Percentiles rank a stretch among this genome's conserved stretches.
These are phyloP conservation scores for Rhagophthalmus giganteus DNA, from an alignment of 2,888 invertebrate genomes.

Conservation along the genomic window DNA sequence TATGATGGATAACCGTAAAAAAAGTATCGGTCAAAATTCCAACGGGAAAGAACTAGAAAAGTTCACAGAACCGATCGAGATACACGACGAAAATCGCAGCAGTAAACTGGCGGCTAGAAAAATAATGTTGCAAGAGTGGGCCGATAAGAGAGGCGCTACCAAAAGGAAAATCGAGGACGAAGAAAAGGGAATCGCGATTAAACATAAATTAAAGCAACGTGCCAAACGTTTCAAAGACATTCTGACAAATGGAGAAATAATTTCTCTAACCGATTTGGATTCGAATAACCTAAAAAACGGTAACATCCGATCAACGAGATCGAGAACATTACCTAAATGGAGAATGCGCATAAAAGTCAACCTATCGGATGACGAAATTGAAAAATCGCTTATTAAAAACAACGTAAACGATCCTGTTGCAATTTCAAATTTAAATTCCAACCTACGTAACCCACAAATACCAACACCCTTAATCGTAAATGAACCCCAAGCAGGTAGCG, in stretches of 20 bases:
- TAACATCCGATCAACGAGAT: too few species aligned
- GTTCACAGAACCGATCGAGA: conserved; percentile 46
- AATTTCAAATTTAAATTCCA: too few species aligned
- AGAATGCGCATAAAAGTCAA: too few species aligned
- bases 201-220: conserved; percentile 63
- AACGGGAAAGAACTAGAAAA: conserved; percentile 60
- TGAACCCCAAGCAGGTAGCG: too few species aligned
- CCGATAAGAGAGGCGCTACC: conserved; percentile 64
- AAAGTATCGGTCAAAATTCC: conserved; percentile 65
- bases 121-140: conserved; percentile 63
- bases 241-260: conserved; percentile 23
- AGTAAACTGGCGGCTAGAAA: conserved; percentile 54
- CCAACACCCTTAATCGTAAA: too few species aligned
- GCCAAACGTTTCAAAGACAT: conserved; percentile 62
- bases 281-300: too few species aligned
- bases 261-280: too few species aligned
- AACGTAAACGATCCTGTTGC: too few species aligned
- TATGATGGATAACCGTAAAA: conserved; percentile 69
- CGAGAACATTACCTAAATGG: too few species aligned
- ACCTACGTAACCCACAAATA: too few species aligned
- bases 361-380: too few species aligned
- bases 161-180: conserved; percentile 64
- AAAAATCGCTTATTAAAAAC: too few species aligned
- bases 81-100: conserved; percentile 30
- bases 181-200: conserved; percentile 61